A percentile compares a stretch with the other conserved stretches of the same genome.
These are phyloP conservation scores for Pagrus major DNA, from an alignment of 2,113 vertebrate genomes.

Conservation along the genomic window DNA sequence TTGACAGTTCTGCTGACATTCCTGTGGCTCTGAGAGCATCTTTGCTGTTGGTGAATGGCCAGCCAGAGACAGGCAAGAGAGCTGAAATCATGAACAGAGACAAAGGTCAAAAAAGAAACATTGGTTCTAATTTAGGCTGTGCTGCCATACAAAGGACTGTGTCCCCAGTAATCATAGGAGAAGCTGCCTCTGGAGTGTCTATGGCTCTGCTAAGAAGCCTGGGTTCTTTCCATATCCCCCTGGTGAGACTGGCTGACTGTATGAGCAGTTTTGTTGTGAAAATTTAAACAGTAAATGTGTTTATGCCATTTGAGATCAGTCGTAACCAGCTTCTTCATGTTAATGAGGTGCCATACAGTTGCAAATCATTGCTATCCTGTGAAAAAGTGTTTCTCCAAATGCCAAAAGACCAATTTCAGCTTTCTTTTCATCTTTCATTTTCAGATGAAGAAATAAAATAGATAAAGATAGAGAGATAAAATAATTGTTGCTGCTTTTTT, in stretches of 20 bases:
- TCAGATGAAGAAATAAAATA: background rate
- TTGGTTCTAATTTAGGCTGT: conserved; percentile 48
- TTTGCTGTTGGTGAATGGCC: conserved; percentile 79
- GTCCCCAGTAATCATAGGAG: conserved; percentile 81
- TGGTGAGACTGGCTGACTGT: conserved; percentile 67
- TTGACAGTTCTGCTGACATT: conserved; percentile 80
- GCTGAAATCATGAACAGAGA: background rate
- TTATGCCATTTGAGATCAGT: background rate
- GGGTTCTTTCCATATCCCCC: conserved; percentile 78
- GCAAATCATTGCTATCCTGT: background rate
- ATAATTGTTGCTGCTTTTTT: background rate
- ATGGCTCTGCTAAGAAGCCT: conserved; percentile 78
- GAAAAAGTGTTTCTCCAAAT: background rate
- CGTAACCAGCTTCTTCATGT: background rate
- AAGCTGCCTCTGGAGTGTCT: conserved; percentile 79
- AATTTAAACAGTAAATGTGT: background rate
- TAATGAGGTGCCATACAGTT: background rate
- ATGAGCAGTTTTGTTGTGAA: background rate
- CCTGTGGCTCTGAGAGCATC: conserved; percentile 72
- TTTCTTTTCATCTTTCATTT: too few relatives aligned
- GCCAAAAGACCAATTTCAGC: too few relatives aligned
- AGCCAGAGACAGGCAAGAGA: conserved; percentile 69
- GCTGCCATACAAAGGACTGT: conserved; percentile 45
- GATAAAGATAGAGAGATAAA: background rate
- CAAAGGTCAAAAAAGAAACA: background rate